Evolutionary conservation across 2,113 vertebrate species (phyloP), one percentile per base, ranked within the genome.

Genomic region (Lanius collurio): DNA sequence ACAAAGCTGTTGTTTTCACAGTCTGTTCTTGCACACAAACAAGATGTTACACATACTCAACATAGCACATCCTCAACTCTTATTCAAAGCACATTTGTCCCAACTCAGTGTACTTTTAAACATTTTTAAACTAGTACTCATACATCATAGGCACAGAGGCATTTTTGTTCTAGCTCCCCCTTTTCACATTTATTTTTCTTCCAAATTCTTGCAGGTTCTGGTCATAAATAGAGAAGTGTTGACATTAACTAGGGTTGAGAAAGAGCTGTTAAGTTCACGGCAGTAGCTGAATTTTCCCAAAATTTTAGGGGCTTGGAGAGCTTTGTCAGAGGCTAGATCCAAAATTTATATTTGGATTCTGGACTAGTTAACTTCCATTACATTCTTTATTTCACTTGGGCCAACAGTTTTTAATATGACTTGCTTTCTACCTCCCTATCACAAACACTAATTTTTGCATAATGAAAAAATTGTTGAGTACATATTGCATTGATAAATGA

Each of bases 41-140:
- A 94, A 70, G 67, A 91, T 77, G 87, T 80, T 83, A 74, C 82
- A 93, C 17, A 8, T 77, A 60, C 78, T 37, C 13, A 37, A 42
- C 8, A 15, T 4, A 37, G 82, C 71, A 88, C 84, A 85, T 57
- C 84, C 79, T 26, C 59, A 50, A 2, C 59, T 68, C 87, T 91
- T 91, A 83, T 83, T 91, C 77, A 95, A 93, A 89, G 92, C 81
- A 95, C 67, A 47, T 95, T 91, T 67, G 82, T 78, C 79, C 63
- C 67, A 75, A 15, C 33, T 83, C 71, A 6, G 44, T 75, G 56
- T 15, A 35, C 80, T 83, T 67, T 77, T 19, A 27, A 65, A 21
- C 42, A 33, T 85, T 94, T 88, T 90, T 90, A 83, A 78, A 83
- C 41, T 60, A 35, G 30, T 26, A 33, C 53, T 92, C 76, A 57